Percentiles rank a stretch among this genome's conserved stretches.
Conservation (phyloP, 2,797 vertebrate species). For the Tinamus major region DNA sequence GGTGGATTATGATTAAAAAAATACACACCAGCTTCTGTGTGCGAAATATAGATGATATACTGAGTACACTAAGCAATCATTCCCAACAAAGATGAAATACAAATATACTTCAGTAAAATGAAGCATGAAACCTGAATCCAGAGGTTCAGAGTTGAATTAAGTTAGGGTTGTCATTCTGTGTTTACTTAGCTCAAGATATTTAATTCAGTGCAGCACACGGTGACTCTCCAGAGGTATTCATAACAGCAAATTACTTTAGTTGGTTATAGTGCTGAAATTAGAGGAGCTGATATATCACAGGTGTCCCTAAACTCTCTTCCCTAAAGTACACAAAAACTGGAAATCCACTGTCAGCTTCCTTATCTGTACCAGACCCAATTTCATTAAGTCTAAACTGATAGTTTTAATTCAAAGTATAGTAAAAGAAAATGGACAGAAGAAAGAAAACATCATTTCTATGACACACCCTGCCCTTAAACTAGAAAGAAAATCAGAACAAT, state of each 20-base stretch:
- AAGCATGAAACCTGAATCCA: slow-evolving; percentile 1
- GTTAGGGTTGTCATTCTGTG: neutral
- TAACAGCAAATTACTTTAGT: neutral
- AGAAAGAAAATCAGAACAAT: neutral
- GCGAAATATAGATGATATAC: neutral
- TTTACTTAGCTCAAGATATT: slow-evolving; percentile 43
- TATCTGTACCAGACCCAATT: neutral
- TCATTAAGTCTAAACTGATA: neutral
- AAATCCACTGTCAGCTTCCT: neutral
- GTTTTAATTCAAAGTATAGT: neutral
- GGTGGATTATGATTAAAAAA: neutral
- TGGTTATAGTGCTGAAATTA: neutral
- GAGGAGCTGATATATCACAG: neutral
- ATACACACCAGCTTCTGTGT: neutral
- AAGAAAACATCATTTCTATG: neutral
- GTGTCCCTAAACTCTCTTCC: neutral
- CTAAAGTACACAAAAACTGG: neutral
- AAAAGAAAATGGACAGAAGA: neutral
- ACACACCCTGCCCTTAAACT: neutral
- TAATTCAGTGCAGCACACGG: slow-evolving; percentile 29
- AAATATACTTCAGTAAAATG: neutral
- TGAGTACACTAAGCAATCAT: neutral
- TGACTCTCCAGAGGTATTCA: neutral
- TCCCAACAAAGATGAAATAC: slow-evolving; percentile 12
- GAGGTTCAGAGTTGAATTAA: slow-evolving; percentile 38